Percentiles rank a stretch among this genome's conserved stretches.
phyloP scores from a whole-genome alignment of 2,113 vertebrate species.

The Lipophrys pholis region DNA sequence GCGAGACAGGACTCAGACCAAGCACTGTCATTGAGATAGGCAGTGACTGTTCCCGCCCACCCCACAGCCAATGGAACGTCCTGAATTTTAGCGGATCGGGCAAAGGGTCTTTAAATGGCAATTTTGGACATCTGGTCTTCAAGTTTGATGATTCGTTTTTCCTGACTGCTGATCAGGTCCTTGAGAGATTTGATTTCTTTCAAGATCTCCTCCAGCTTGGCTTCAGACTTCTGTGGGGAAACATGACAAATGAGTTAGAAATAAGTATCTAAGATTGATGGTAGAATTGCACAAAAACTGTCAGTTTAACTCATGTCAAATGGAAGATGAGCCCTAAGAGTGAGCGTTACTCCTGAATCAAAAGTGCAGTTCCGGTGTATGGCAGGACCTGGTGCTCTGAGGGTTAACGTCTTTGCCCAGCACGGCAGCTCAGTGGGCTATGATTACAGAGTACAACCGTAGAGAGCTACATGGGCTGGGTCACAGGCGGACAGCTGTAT shows the following conservation, averaged over 20 bases:
- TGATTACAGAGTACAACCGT: conserved; percentile 71
- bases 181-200: conserved; percentile 96
- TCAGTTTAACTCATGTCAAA: neutral
- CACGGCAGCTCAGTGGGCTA: conserved; percentile 36
- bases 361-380: neutral
- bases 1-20: conserved; percentile 79
- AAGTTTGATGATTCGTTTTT: conserved; percentile 94
- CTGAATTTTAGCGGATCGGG: conserved; percentile 76
- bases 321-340: neutral
- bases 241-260: no score
- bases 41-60: conserved; percentile 79
- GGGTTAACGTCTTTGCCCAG: conserved; percentile 56
- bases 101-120: conserved; percentile 83
- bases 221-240: conserved; percentile 88
- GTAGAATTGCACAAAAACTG: no score
- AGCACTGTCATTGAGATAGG: conserved; percentile 81
- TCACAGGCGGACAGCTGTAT: conserved; percentile 49
- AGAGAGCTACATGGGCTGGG: conserved; percentile 62
- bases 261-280: no score
- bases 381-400: conserved; percentile 22
- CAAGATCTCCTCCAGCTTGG: conserved; percentile 95
- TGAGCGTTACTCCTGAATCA: neutral
- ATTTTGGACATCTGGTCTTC: conserved; percentile 96
- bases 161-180: conserved; percentile 94
- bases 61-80: conserved; percentile 80